phyloP scores from a whole-genome alignment of 2,888 invertebrate genomes.

The Pollenia labialis region DNA sequence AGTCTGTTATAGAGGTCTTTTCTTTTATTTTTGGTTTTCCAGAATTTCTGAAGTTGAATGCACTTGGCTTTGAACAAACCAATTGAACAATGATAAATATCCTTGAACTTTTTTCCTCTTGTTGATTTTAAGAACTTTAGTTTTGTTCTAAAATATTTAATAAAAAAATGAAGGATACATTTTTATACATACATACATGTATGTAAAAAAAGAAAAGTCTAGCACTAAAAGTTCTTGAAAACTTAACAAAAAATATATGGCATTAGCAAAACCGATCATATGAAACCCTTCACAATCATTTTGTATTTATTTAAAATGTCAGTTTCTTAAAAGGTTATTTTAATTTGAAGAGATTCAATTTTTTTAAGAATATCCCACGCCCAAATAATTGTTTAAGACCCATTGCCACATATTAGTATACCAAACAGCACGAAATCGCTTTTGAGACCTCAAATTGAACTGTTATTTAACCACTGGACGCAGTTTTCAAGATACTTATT shows the following conservation, averaged over 20 bases:
- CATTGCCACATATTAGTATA: too few relatives aligned
- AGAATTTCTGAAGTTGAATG: slow-evolving; percentile 77
- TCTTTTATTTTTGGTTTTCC: slow-evolving; percentile 38
- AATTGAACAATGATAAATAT: slow-evolving; percentile 75
- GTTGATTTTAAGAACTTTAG: slow-evolving; percentile 46
- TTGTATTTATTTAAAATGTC: too few relatives aligned
- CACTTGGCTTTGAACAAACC: slow-evolving; percentile 68
- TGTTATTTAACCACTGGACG: too few relatives aligned
- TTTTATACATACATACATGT: too few relatives aligned
- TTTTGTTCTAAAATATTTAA: slow-evolving; percentile 43
- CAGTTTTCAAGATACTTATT: too few relatives aligned
- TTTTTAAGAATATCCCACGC: too few relatives aligned
- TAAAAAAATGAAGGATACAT: slow-evolving; percentile 8
- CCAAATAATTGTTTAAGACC: too few relatives aligned
- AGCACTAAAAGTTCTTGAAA: slow-evolving; percentile 55
- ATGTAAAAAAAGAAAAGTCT: slow-evolving; percentile 48
- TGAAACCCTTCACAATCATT: neutral
- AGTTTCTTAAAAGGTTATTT: too few relatives aligned
- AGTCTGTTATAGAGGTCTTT: slow-evolving; percentile 12
- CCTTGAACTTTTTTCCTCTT: slow-evolving; percentile 79
- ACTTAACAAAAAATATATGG: neutral
- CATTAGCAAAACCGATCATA: neutral
- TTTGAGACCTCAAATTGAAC: too few relatives aligned
- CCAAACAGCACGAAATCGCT: too few relatives aligned
- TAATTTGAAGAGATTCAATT: too few relatives aligned